These are phyloP conservation scores for Apogon talboti DNA, from an alignment of 2,797 vertebrate genomes.

Conservation along the genomic window DNA sequence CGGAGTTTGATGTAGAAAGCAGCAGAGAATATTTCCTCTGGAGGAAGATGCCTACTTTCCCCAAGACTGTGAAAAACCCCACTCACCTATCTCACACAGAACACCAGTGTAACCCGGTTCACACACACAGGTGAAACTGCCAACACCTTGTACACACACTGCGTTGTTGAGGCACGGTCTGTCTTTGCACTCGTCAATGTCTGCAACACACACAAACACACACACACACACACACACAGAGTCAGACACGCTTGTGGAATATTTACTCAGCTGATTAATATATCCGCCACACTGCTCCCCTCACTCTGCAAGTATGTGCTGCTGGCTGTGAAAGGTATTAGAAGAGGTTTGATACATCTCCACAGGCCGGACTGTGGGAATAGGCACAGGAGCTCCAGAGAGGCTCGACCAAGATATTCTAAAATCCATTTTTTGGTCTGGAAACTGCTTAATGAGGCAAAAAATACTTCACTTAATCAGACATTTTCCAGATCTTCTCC, in stretches of 20 bases:
- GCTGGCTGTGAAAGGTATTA: constrained; percentile 85
- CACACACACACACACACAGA: constrained; percentile 28
- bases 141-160: constrained; percentile 77
- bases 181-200: constrained; percentile 83
- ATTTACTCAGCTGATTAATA: constrained; percentile 88
- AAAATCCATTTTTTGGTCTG: constrained; percentile 31
- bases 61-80: constrained; percentile 21
- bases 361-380: constrained; percentile 76
- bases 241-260: constrained; percentile 67
- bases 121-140: constrained; percentile 84
- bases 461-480: constrained; percentile 36
- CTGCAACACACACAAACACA: constrained; percentile 66
- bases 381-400: constrained; percentile 55
- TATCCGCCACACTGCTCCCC: constrained; percentile 80
- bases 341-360: constrained; percentile 79
- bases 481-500: constrained; percentile 34
- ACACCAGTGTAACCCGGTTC: constrained; percentile 80
- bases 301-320: constrained; percentile 83
- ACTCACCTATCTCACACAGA: constrained; percentile 86
- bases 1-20: constrained; percentile 71
- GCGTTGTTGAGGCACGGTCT: constrained; percentile 80
- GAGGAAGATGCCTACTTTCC: constrained; percentile 53
- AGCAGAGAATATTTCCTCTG: constrained; percentile 62
- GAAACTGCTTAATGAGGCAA: constrained; percentile 49
- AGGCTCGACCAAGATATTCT: constrained; percentile 33